A percentile compares a stretch with the other conserved stretches of the same genome.
These are phyloP conservation scores for Chionodraco myersi DNA, from an alignment of 2,113 vertebrate species.

Conservation along the genomic window DNA sequence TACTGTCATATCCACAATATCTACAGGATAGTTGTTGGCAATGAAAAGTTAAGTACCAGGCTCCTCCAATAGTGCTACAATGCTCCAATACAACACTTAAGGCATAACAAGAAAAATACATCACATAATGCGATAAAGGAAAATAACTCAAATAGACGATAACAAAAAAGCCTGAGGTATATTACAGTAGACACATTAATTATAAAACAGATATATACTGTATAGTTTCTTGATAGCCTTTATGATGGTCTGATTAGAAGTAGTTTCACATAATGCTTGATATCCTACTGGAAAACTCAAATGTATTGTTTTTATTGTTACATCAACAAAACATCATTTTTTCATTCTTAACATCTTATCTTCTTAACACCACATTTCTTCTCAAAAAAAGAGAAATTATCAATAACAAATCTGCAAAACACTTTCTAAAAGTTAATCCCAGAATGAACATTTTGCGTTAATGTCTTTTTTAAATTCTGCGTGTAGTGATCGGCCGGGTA, in stretches of 20 bases:
- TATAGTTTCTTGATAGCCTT: not conserved
- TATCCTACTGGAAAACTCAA: not conserved
- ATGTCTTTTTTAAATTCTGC: too few species aligned
- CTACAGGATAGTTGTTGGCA: too few species aligned
- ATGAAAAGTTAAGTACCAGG: too few species aligned
- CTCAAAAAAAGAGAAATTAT: not conserved
- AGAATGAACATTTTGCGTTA: too few species aligned
- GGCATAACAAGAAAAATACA: too few species aligned
- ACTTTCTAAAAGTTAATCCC: too few species aligned
- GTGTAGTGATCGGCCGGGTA: too few species aligned
- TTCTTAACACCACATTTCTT: not conserved
- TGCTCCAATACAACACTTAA: not conserved
- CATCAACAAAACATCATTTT: not conserved
- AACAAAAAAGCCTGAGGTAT: not conserved
- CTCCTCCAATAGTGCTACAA: not conserved
- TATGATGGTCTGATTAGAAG: not conserved
- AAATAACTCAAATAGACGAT: not conserved
- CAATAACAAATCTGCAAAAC: not conserved
- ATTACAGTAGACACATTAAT: not conserved
- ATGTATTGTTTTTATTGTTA: not conserved
- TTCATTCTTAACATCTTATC: not conserved
- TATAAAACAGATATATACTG: not conserved
- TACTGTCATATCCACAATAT: too few species aligned
- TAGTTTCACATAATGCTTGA: not conserved
- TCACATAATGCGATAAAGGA: not conserved